phyloP scores from a whole-genome alignment of 2,888 invertebrate species.

The Ochropacha duplaris region DNA sequence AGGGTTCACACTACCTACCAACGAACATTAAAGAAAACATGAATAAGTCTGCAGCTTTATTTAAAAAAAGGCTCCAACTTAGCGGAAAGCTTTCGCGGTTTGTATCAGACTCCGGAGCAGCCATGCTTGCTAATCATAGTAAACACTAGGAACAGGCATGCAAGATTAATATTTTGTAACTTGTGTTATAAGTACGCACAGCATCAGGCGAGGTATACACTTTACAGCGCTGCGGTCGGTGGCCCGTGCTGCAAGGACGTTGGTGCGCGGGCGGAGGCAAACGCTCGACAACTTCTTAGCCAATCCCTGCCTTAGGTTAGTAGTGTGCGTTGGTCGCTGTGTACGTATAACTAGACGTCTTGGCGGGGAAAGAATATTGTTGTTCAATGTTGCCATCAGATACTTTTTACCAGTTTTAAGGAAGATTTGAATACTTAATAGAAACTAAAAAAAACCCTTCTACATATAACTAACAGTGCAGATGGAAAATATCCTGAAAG shows the following conservation, averaged over 20 bases:
- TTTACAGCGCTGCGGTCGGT: conserved; percentile 74
- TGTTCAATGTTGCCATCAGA: conserved; percentile 39
- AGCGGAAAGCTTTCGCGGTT: background rate
- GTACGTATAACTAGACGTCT: conserved; percentile 39
- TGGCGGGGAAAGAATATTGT: conserved; percentile 48
- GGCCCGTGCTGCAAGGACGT: conserved; percentile 77
- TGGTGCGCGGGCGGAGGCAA: conserved; percentile 76
- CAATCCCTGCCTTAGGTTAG: conserved; percentile 37
- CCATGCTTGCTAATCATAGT: background rate
- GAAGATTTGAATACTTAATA: background rate
- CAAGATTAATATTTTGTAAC: conserved; percentile 23
- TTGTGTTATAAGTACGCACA: conserved; percentile 36
- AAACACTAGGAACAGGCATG: background rate
- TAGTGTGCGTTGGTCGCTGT: conserved; percentile 35
- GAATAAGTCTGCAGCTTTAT: background rate
- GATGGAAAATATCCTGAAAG: no score
- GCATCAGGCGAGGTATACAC: conserved; percentile 30
- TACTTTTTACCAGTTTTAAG: background rate
- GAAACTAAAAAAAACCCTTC: background rate
- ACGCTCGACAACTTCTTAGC: conserved; percentile 55
- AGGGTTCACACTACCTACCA: background rate
- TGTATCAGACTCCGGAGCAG: background rate
- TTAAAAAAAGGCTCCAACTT: background rate
- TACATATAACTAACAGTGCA: background rate
- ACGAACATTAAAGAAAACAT: background rate